phyloP scores from a whole-genome alignment of 1,140 invertebrate genomes.

The Drepana arcuata region DNA sequence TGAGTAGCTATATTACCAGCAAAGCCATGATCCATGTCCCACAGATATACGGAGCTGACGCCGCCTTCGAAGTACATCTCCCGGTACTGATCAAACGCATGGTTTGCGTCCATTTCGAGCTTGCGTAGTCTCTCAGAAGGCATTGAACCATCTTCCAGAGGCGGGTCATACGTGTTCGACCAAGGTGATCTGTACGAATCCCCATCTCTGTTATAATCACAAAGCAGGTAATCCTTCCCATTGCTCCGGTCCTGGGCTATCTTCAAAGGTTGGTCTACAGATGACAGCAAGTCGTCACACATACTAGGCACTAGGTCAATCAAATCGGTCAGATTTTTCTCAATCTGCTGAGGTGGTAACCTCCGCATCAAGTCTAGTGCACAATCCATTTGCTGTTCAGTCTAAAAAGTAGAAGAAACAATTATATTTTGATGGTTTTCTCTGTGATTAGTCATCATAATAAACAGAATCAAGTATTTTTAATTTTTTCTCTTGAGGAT shows the following conservation, averaged over 20 bases:
- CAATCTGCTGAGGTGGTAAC: conserved; percentile 98
- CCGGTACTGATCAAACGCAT: conserved; percentile 98
- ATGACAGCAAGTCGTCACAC: conserved; percentile 97
- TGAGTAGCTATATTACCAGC: conserved; percentile 75
- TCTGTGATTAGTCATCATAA: conserved; percentile 65
- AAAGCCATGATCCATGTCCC: conserved; percentile 99
- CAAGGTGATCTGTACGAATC: conserved; percentile 99
- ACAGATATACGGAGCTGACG: conserved; percentile 98
- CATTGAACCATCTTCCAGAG: conserved; percentile 97
- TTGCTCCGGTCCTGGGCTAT: conserved; percentile 95
- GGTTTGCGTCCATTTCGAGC: conserved; percentile 97
- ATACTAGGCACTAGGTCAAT: conserved; percentile 96
- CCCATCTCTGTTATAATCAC: conserved; percentile 98
- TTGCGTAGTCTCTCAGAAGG: conserved; percentile 96
- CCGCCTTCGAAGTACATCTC: conserved; percentile 99
- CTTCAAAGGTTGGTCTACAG: conserved; percentile 98
- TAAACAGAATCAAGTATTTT: no score
- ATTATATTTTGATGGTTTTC: no score
- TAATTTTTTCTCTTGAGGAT: no score
- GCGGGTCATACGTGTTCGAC: conserved; percentile 99
- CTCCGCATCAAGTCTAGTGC: conserved; percentile 98
- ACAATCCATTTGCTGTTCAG: conserved; percentile 98
- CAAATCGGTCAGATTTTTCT: conserved; percentile 97
- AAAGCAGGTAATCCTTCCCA: conserved; percentile 97
- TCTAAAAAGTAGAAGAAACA: conserved; percentile 75